Percentiles rank a stretch among this genome's conserved stretches.
Evolutionary conservation across 2,888 invertebrate genomes (phyloP).

Genomic region (Syrphus vitripennis): DNA sequence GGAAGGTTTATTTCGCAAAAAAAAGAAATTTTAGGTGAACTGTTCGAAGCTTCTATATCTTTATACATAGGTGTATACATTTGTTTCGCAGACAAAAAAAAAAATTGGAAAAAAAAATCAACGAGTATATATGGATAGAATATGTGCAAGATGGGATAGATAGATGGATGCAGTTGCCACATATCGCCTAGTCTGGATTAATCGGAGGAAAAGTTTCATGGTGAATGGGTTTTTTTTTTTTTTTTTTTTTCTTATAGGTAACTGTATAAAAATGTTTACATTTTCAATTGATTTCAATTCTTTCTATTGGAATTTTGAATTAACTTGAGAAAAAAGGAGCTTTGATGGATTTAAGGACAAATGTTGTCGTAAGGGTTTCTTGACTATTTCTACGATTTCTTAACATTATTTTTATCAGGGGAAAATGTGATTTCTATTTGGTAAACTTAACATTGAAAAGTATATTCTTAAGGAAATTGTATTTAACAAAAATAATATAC

Average conservation of each 20-base stretch:
- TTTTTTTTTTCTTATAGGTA: background rate
- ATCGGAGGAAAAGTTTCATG: background rate
- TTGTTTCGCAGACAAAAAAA: constrained; percentile 51
- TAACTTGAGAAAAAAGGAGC: background rate
- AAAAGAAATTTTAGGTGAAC: constrained; percentile 42
- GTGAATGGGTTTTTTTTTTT: background rate
- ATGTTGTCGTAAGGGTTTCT: background rate
- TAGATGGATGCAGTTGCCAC: constrained; percentile 8
- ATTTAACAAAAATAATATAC: no score
- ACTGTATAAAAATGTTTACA: constrained; percentile 18
- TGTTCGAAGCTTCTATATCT: constrained; percentile 37
- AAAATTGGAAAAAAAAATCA: background rate
- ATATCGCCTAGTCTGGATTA: constrained; percentile 28
- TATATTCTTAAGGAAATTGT: no score
- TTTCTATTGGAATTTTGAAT: background rate
- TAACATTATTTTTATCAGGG: background rate
- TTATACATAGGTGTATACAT: background rate
- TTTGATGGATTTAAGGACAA: background rate
- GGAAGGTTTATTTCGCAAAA: constrained; percentile 15
- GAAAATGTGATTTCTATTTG: background rate
- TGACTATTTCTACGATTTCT: background rate
- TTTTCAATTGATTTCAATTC: constrained; percentile 40
- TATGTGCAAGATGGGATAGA: background rate
- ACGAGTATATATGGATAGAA: background rate
- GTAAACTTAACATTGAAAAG: no score